Evolutionary conservation across 2,888 invertebrate genomes (phyloP).

Genomic region (Nowickia ferox): DNA sequence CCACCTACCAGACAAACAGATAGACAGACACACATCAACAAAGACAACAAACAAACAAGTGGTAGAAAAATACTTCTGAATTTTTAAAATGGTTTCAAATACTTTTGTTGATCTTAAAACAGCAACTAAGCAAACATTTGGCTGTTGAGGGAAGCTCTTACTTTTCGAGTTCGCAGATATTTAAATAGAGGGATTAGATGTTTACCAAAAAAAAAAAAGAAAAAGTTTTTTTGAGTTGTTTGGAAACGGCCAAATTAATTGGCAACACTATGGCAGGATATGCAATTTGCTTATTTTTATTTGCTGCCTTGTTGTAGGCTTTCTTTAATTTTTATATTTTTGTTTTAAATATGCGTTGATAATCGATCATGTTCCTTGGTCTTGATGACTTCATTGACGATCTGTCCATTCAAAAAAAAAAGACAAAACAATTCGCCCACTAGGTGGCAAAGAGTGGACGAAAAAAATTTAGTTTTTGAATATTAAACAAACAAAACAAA

Average conservation of each 20-base stretch:
- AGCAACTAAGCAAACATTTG: constrained; percentile 8
- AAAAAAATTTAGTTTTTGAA: not conserved
- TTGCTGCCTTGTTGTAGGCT: not conserved
- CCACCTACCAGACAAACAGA: constrained; percentile 41
- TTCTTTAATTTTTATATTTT: constrained; percentile 13
- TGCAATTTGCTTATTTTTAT: constrained; percentile 6
- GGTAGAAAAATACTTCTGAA: constrained; percentile 12
- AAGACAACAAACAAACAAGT: constrained; percentile 14
- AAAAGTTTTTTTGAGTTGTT: not conserved
- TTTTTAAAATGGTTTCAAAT: not conserved
- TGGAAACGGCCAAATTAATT: constrained; percentile 59
- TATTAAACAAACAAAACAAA: not conserved
- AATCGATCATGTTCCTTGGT: constrained; percentile 79
- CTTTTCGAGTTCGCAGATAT: not conserved
- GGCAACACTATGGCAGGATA: constrained; percentile 66
- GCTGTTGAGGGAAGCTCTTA: not conserved
- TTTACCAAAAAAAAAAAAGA: not conserved
- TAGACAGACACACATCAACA: not conserved
- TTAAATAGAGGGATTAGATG: not conserved
- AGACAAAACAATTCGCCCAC: constrained; percentile 67
- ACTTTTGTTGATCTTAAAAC: not conserved
- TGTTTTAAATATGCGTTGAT: constrained; percentile 75
- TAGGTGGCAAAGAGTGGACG: constrained; percentile 62
- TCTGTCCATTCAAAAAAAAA: constrained; percentile 22
- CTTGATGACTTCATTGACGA: constrained; percentile 78